A percentile compares a stretch with the other conserved stretches of the same genome.
These are phyloP conservation scores for Chiloscyllium punctatum DNA, from an alignment of 2,797 vertebrate genomes.

Conservation along the genomic window DNA sequence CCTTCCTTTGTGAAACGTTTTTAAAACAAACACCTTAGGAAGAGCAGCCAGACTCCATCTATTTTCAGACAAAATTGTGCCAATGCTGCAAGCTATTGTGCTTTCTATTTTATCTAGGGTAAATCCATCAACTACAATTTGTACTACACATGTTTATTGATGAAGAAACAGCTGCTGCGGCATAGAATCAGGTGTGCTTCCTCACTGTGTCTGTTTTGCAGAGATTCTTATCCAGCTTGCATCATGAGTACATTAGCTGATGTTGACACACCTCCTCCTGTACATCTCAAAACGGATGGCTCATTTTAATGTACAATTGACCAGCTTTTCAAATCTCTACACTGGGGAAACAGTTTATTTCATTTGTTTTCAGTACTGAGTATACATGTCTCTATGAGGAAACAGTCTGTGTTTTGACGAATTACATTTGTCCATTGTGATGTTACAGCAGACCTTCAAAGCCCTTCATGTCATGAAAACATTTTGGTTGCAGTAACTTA, in stretches of 20 bases:
- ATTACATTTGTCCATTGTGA: background rate
- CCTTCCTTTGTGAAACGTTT: background rate
- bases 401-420: background rate
- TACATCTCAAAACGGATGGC: background rate
- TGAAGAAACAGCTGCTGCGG: background rate
- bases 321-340: background rate
- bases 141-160: background rate
- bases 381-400: background rate
- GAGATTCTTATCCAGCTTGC: background rate
- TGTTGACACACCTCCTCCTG: background rate
- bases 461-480: background rate
- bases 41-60: background rate
- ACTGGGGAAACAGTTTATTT: background rate
- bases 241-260: background rate
- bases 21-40: background rate
- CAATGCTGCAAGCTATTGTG: background rate
- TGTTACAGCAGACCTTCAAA: background rate
- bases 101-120: background rate
- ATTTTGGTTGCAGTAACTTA: background rate
- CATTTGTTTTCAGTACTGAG: background rate
- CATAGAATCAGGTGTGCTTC: background rate
- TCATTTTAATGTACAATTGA: background rate
- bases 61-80: background rate
- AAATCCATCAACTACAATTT: background rate
- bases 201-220: background rate